These are phyloP conservation scores for Enteromius mattozi DNA, from an alignment of 2,797 vertebrate genomes.

Conservation along the genomic window DNA sequence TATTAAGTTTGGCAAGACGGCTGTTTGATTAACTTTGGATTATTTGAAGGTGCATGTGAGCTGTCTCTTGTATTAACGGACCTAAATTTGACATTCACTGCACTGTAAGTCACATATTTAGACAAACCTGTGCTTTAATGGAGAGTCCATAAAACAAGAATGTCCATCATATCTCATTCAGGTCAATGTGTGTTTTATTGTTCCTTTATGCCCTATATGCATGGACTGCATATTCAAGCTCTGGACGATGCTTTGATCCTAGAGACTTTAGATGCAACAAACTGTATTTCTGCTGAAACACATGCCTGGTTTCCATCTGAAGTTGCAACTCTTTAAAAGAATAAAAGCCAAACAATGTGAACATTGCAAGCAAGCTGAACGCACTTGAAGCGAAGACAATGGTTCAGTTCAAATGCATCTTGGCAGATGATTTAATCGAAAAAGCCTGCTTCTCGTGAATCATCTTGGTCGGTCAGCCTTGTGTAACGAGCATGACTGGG, in stretches of 20 bases:
- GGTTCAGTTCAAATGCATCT: slow-evolving; percentile 31
- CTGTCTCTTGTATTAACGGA: slow-evolving; percentile 7
- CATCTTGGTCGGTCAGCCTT: slow-evolving; percentile 25
- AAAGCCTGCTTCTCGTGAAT: slow-evolving; percentile 27
- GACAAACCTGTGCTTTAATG: background rate
- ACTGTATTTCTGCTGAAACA: slow-evolving; percentile 8
- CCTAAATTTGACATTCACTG: background rate
- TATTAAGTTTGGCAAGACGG: slow-evolving; percentile 46
- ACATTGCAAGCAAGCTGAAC: slow-evolving; percentile 1
- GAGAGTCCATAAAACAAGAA: background rate
- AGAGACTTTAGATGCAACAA: background rate
- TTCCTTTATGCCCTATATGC: background rate
- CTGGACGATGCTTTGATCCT: slow-evolving; percentile 1
- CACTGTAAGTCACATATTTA: background rate
- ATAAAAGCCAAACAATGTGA: background rate
- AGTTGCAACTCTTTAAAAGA: background rate
- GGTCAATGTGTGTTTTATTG: background rate
- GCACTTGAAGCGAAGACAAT: slow-evolving; percentile 28
- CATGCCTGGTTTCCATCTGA: slow-evolving; percentile 4
- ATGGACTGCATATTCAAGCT: background rate
- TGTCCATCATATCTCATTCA: background rate
- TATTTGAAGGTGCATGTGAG: slow-evolving; percentile 27
- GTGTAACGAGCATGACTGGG: slow-evolving; percentile 38
- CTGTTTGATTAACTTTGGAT: slow-evolving; percentile 42
- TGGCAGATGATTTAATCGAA: slow-evolving; percentile 41